Evolutionary conservation across 1,140 invertebrate species (phyloP), one percentile per base, ranked within the genome.

Genomic region (Phymastichus coffea): DNA sequence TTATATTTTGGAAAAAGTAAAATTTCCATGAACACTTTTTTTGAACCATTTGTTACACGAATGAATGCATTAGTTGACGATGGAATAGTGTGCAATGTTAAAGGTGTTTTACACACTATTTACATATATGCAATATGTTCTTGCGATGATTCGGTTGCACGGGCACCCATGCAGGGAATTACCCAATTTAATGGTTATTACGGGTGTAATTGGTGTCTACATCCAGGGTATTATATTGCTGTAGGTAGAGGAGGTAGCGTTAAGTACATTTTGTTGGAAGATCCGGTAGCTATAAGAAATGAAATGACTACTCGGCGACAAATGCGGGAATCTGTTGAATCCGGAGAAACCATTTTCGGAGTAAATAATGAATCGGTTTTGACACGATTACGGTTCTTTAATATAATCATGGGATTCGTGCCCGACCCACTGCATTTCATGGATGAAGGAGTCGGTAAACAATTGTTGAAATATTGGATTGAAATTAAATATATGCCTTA

Each of bases 1-100:
- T 23, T 62, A 9, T 65, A 61, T 60, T 59, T 60, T 41, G n/a
- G n/a, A n/a, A n/a, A n/a, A n/a, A n/a, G n/a, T n/a, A n/a, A n/a
- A n/a, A n/a, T n/a, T 2, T 15, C 57, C 22, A 55, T 63, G 60
- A 33, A 60, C 43, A 15, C 41, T n/a, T n/a, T n/a, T n/a, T n/a
- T n/a, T n/a, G n/a, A 23, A 23, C 49, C 58, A 1, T 63, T 63
- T 56, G 33, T 37, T 17, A 17, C 44, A 6, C 15, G 25, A 28
- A 56, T 66, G 10, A 51, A 51, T 14, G 12, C 22, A 14, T 20
- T 55, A 20, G 14, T 19, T 4, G 14, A 4, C 37, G 25, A 51
- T 8, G 61, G 61, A 2, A 41, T 66, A 12, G 7, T 37, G 4
- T 66, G 58, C 22, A 58, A 9, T 20, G 54, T 63, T 17, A 46